Evolutionary conservation across 2,113 vertebrate species (phyloP), one percentile per base, ranked within the genome.

Genomic region (Sylvilagus bachmani): DNA sequence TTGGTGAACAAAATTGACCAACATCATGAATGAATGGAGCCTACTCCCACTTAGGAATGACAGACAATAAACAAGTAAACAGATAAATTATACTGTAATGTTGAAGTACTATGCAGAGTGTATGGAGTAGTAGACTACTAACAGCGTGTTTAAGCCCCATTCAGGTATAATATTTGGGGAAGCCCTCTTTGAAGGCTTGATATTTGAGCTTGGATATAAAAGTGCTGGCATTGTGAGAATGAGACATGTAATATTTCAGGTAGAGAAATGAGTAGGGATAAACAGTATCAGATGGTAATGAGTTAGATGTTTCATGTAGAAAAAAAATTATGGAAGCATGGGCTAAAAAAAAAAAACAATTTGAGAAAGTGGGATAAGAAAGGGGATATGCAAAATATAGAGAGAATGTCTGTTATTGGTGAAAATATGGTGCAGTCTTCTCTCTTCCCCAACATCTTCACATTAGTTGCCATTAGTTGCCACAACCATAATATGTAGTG

Each of bases 281-380:
- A 55, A 36, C 38, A 55, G 3, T 31, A 8, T 81, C 14, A 16
- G 3, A 36, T 61, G 49, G 58, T 31, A 73, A 61, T 27, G 36
- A 69, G 55, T 74, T 62, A 77, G 77, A 62, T 73, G 36, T 62
- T 86, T 81, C 24, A 80, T 85, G 2, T 71, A 70, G 73, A 73
- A 85, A 44, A 83, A 64, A 24, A 10, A 53, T 74, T 14, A 66
- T 61, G 36, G 14, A 36, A 36, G 6, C 36, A 17, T 5, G 31
- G 27, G 3, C 53, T 87, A 55, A 92, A 93, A 86, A 71, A 93
- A 86, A 71, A 93, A 89, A 71, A 24, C 7, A 70, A 5, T 7
- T 17, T 69, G 38, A 4, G 31, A 16, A 9, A 66, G 5, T 38
- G 17, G 12, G 12, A 8, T 49, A 55, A 71, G 8, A 70, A 22